Conservation (phyloP, 64 coral and sea anemone genomes). For the Dendrophyllia cribrosa region DNA sequence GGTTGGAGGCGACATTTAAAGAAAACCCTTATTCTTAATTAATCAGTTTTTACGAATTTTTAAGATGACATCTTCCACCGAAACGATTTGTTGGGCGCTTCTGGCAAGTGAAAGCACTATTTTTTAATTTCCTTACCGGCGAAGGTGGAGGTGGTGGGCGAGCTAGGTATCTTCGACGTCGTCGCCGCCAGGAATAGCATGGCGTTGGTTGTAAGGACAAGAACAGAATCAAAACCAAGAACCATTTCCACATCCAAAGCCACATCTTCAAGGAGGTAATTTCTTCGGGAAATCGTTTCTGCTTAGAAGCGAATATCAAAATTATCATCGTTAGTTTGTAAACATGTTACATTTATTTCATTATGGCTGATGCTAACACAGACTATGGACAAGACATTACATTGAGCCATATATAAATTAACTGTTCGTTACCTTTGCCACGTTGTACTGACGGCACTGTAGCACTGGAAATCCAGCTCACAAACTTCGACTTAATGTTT, state of each 20-base stretch:
- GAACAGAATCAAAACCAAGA: slow-evolving; percentile 2
- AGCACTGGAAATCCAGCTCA: not conserved
- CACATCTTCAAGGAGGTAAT: not conserved
- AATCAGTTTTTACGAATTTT: too few relatives aligned
- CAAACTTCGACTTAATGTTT: not conserved
- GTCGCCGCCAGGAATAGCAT: not conserved
- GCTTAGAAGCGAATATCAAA: not conserved
- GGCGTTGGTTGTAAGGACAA: not conserved
- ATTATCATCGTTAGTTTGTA: not conserved
- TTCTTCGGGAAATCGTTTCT: not conserved
- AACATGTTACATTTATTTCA: not conserved
- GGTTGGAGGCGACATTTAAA: too few relatives aligned
- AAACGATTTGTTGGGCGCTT: too few relatives aligned
- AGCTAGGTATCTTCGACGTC: not conserved
- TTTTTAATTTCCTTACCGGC: not conserved
- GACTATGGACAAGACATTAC: too few relatives aligned
- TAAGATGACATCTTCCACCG: too few relatives aligned
- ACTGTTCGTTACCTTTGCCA: not conserved
- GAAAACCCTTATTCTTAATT: too few relatives aligned
- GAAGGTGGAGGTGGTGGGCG: not conserved
- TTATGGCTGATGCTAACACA: too few relatives aligned
- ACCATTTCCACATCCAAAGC: slow-evolving; percentile 29
- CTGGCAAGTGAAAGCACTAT: too few relatives aligned
- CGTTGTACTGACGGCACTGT: not conserved
- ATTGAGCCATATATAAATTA: not conserved